phyloP scores from a whole-genome alignment of 2,888 invertebrate genomes.

The Lumbricus terrestris region DNA sequence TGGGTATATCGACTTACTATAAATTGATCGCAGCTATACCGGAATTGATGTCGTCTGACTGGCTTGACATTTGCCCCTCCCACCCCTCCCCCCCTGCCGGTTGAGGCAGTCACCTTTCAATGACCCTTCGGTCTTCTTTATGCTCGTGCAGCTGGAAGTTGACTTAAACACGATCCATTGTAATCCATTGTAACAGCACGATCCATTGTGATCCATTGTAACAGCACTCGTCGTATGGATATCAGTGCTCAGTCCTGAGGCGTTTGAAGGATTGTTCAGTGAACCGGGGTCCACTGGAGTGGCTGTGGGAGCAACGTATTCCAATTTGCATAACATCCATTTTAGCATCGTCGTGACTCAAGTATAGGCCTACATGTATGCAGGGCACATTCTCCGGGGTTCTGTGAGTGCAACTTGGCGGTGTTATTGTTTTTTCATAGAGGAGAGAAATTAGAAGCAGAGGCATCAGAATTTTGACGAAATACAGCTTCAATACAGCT shows the following conservation, averaged over 20 bases:
- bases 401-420: background rate
- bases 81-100: no score
- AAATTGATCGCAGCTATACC: background rate
- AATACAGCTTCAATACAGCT: no score
- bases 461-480: no score
- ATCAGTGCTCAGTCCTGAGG: background rate
- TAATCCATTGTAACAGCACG: no score
- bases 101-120: background rate
- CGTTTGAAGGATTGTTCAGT: background rate
- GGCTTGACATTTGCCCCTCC: background rate
- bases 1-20: background rate
- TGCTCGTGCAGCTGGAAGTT: background rate
- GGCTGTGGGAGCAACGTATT: background rate
- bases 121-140: background rate
- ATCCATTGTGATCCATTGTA: no score
- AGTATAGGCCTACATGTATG: no score
- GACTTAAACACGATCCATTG: no score
- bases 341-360: background rate
- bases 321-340: background rate
- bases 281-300: background rate
- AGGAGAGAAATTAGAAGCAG: no score
- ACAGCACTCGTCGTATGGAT: background rate
- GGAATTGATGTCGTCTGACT: background rate
- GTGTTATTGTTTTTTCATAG: background rate
- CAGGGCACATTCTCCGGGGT: background rate